Conservation (phyloP, 2,797 vertebrate genomes). For the Emys orbicularis region DNA sequence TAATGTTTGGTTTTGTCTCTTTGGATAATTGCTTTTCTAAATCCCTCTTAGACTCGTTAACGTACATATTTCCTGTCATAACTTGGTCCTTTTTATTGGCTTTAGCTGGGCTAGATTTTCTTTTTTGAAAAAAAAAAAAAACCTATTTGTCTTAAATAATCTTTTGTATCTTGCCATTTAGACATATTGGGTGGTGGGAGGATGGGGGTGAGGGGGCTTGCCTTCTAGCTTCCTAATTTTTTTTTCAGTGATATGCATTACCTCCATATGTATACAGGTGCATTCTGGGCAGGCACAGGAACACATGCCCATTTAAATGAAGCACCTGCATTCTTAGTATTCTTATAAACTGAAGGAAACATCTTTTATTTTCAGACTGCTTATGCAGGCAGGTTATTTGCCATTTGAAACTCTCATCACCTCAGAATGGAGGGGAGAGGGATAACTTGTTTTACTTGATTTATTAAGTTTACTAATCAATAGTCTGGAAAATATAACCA, state of each 20-base stretch:
- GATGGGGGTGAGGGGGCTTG: neutral
- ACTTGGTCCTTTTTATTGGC: neutral
- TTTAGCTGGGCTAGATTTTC: neutral
- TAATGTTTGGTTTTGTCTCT: neutral
- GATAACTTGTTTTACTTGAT: neutral
- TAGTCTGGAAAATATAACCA: neutral
- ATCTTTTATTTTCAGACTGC: neutral
- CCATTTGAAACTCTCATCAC: neutral
- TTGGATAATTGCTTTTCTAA: constrained; percentile 9
- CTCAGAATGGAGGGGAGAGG: neutral
- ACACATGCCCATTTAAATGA: neutral
- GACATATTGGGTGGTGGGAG: too few relatives aligned
- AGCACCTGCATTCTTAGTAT: neutral
- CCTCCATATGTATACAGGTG: neutral
- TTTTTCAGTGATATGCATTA: neutral
- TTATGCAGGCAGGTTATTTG: neutral
- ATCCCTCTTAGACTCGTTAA: neutral
- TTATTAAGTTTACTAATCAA: neutral
- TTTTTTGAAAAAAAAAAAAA: neutral
- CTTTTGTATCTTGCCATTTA: too few relatives aligned
- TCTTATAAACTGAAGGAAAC: neutral
- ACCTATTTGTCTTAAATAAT: neutral
- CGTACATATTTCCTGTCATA: neutral
- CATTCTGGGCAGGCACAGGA: neutral
- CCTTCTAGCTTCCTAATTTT: neutral